These are phyloP conservation scores for Siderastrea radians DNA, from an alignment of 92 coral and sea anemone genomes.

Conservation along the genomic window DNA sequence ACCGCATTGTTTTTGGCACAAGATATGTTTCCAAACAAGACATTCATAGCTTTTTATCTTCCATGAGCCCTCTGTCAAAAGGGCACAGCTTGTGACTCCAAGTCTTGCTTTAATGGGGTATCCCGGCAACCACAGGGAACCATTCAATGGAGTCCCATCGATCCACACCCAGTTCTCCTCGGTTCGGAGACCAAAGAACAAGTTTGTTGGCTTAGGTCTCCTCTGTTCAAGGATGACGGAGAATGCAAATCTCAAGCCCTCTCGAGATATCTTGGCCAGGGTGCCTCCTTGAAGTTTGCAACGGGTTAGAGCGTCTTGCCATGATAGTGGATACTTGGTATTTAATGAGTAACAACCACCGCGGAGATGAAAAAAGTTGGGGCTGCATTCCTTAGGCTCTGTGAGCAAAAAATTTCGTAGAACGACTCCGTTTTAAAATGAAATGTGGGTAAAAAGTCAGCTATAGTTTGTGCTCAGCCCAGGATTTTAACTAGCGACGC, in stretches of 20 bases:
- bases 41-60: constrained; percentile 9
- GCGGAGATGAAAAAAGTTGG: neutral
- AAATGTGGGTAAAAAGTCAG: neutral
- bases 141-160: constrained; percentile 15
- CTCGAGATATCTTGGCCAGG: constrained; percentile 36
- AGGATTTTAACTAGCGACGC: too few species aligned
- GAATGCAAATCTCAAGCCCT: constrained; percentile 30
- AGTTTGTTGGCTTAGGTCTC: constrained; percentile 19
- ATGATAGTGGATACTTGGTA: neutral
- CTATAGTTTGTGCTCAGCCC: neutral
- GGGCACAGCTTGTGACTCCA: constrained; percentile 22
- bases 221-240: constrained; percentile 17
- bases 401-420: neutral
- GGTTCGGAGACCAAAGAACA: constrained; percentile 10
- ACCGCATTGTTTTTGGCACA: constrained; percentile 35
- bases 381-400: neutral
- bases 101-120: constrained; percentile 1
- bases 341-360: constrained; percentile 34
- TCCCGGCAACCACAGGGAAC: constrained; percentile 18
- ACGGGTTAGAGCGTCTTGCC: neutral
- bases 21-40: neutral
- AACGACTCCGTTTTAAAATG: neutral
- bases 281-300: constrained; percentile 25
- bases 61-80: constrained; percentile 4
- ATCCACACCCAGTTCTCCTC: constrained; percentile 20